Evolutionary conservation across 2,888 invertebrate species (phyloP), one percentile per base, ranked within the genome.

Genomic region (Drosophila algonquin): DNA sequence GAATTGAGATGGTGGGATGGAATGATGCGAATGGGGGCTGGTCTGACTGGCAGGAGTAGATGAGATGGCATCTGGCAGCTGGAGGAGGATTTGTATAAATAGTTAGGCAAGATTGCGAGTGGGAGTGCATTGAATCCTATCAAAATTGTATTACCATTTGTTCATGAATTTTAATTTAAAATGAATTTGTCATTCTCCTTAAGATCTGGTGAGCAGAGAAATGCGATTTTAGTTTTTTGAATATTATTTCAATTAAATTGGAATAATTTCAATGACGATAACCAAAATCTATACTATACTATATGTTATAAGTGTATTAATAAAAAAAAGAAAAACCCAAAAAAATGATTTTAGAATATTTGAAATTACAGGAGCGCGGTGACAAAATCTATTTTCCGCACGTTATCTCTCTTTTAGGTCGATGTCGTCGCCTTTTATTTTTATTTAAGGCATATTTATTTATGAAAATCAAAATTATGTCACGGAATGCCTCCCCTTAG

Each of bases 241-340:
- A 80, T 63, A 73, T 89, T 90, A 85, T 90, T 89, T 70, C 90
- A 90, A 90, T 90, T 73, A 69, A 90, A 90, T 90, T 90, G 90
- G 69, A 86, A 90, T 90, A 86, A 90, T 81, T 88, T 88, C 65
- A 69, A 35, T 35, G 48, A 69, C 50, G 65, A 67, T 67, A 67
- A 67, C 65, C 65, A 69, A 67, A 69, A 70, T 58, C 65, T 67
- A 69, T 69, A 69, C 69, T 67, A 58, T 67, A 59, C 65, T 67
- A 67, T 67, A 67, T 69, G 70, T 59, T 74, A 57, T 73, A 73
- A 73, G 74, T 55, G 60, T 73, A 65, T 60, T 40, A 67, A 74
- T 74, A 61, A 73, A 75, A 50, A 75, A 50, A 67, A 69, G 58
- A 50, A 67, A 65, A 53, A 68, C 52, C 51, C 51, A 52, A 32